Percentiles rank a stretch among this genome's conserved stretches.
Conservation (phyloP, 2,888 invertebrate species). For the Tipula unca region DNA sequence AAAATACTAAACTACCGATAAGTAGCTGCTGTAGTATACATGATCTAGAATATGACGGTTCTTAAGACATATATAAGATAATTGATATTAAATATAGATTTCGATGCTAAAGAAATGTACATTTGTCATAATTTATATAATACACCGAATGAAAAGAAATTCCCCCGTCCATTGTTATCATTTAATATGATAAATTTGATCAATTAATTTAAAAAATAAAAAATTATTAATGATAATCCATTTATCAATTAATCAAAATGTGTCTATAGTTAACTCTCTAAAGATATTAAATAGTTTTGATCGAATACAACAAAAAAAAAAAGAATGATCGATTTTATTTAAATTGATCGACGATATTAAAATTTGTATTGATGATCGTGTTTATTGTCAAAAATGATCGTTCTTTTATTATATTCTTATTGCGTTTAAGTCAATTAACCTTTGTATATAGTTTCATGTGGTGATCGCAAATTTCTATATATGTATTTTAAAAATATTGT, state of each 20-base stretch:
- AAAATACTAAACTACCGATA: not conserved
- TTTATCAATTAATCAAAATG: not conserved
- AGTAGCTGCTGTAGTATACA: not conserved
- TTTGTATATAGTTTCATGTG: not conserved
- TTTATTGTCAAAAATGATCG: not conserved
- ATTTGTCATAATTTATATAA: not conserved
- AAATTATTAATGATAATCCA: not conserved
- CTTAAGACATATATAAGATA: not conserved
- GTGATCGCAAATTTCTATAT: not conserved
- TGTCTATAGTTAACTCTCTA: not conserved
- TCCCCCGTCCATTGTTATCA: not conserved
- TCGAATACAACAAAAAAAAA: too few species aligned
- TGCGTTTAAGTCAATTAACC: not conserved
- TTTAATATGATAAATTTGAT: not conserved
- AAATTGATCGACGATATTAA: not conserved
- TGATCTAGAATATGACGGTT: not conserved
- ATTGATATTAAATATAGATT: not conserved
- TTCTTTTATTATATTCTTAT: not conserved
- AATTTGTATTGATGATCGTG: not conserved
- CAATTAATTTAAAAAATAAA: not conserved
- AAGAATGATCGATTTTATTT: not conserved
- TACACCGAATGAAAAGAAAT: not conserved
- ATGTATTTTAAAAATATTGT: too few species aligned
- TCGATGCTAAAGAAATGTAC: not conserved
- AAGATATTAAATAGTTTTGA: not conserved